Percentiles rank a stretch among this genome's conserved stretches.
Evolutionary conservation across 2,113 vertebrate species (phyloP).

Genomic region (Eonycteris spelaea): DNA sequence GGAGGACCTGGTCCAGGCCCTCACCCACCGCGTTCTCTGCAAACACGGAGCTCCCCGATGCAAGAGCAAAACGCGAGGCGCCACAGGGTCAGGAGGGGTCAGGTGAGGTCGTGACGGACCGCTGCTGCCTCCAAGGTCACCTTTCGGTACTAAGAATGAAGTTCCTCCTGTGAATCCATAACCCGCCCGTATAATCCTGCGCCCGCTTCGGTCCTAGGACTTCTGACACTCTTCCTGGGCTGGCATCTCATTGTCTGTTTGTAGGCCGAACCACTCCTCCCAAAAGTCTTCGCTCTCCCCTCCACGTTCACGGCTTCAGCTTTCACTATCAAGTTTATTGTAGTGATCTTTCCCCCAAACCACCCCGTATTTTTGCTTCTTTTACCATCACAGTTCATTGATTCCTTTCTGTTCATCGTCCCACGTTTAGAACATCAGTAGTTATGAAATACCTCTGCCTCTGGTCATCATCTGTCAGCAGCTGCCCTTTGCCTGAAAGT

Average conservation of each 20-base stretch:
- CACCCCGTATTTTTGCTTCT: not conserved
- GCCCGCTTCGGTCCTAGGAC: not conserved
- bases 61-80: not conserved
- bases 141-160: not conserved
- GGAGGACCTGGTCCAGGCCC: not conserved
- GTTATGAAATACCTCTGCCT: not conserved
- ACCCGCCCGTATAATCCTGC: not conserved
- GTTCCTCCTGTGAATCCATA: not conserved
- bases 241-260: not conserved
- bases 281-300: not conserved
- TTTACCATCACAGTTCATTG: not conserved
- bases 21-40: rapidly evolving
- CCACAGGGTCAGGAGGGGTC: not conserved
- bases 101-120: not conserved
- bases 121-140: not conserved
- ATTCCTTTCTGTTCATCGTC: not conserved
- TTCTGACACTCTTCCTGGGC: not conserved
- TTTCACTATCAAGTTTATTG: not conserved
- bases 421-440: not conserved
- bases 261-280: not conserved
- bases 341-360: not conserved
- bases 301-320: not conserved
- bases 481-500: not conserved
- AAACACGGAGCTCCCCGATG: not conserved
- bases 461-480: not conserved